phyloP scores from a whole-genome alignment of 1,140 invertebrate species.

The Magallana ariakensis region DNA sequence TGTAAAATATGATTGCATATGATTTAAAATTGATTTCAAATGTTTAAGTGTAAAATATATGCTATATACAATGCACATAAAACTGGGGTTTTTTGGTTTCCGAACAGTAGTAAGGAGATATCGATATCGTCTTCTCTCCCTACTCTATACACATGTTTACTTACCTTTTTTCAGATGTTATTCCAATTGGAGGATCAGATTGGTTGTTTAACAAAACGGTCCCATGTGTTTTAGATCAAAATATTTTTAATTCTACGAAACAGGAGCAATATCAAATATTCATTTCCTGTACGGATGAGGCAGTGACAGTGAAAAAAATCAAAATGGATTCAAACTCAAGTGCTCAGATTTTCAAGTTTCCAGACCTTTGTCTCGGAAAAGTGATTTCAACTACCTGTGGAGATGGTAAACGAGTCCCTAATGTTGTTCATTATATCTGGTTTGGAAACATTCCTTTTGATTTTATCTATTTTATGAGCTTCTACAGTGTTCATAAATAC shows the following conservation, averaged over 20 bases:
- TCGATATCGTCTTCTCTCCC: no score
- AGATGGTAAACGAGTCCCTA: neutral
- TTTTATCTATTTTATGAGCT: no score
- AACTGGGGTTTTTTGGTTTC: no score
- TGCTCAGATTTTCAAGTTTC: neutral
- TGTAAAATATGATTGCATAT: no score
- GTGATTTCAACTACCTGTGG: neutral
- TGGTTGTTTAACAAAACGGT: neutral
- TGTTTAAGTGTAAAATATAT: no score
- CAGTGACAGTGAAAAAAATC: neutral
- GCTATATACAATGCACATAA: no score
- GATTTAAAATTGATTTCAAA: no score
- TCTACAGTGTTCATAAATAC: neutral
- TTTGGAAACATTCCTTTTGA: neutral
- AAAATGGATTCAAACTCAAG: neutral
- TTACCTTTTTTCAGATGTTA: neutral
- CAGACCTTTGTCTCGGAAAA: neutral
- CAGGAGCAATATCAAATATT: neutral
- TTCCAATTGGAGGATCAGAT: neutral
- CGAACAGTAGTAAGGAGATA: no score
- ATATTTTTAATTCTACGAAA: neutral
- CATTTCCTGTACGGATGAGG: neutral
- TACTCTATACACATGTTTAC: no score
- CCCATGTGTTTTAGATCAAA: neutral
- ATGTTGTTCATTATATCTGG: conserved; percentile 4